These are phyloP conservation scores for Cheilosia soror DNA, from an alignment of 2,888 invertebrate species.

Conservation along the genomic window DNA sequence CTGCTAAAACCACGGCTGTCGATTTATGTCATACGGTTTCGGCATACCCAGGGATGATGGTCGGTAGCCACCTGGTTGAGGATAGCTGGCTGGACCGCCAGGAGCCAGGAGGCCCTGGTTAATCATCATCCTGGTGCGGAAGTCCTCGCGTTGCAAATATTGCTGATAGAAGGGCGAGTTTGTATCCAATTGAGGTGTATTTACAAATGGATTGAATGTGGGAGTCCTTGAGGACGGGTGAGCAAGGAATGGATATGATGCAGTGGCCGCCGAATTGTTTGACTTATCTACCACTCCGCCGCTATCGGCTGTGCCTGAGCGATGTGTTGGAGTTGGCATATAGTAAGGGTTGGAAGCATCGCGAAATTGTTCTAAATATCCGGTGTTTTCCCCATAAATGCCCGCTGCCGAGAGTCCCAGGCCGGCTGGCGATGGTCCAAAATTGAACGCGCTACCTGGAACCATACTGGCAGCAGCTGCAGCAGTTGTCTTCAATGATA, in stretches of 20 bases:
- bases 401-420: constrained; percentile 84
- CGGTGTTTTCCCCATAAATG: constrained; percentile 87
- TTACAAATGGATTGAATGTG: constrained; percentile 86
- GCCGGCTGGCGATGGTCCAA: constrained; percentile 88
- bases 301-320: constrained; percentile 76
- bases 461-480: constrained; percentile 87
- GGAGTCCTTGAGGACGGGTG: constrained; percentile 84
- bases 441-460: constrained; percentile 93
- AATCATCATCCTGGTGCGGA: constrained; percentile 86
- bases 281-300: constrained; percentile 83
- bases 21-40: constrained; percentile 90
- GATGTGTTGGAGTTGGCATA: constrained; percentile 84
- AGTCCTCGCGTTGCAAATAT: constrained; percentile 88
- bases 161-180: constrained; percentile 90
- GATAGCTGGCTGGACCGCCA: constrained; percentile 85
- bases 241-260: constrained; percentile 86
- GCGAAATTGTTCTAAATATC: constrained; percentile 88
- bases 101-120: constrained; percentile 82
- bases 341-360: constrained; percentile 87
- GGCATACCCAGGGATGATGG: constrained; percentile 86
- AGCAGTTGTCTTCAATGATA: constrained; percentile 86
- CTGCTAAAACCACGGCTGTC: constrained; percentile 88
- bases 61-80: constrained; percentile 87
- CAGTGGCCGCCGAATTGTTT: constrained; percentile 84
- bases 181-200: constrained; percentile 85